These are phyloP conservation scores for Danaus plexippus DNA, from an alignment of 1,140 invertebrate species.

Conservation along the genomic window DNA sequence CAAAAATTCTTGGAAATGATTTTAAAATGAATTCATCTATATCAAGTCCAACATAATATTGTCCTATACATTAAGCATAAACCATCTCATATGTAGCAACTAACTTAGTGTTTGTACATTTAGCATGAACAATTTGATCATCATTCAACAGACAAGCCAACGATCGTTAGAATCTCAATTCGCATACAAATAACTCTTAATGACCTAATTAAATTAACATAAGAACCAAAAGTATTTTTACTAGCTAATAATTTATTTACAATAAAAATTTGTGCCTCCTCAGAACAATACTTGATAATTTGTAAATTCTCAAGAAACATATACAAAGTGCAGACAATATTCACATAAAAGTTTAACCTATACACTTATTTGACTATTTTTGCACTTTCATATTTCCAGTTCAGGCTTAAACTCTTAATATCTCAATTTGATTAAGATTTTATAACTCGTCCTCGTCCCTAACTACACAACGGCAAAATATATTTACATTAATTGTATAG, in stretches of 20 bases:
- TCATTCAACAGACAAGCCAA: conserved; percentile 18
- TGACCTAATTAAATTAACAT: conserved; percentile 42
- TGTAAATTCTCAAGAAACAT: conserved; percentile 46
- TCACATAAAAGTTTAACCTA: conserved; percentile 64
- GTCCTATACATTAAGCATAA: conserved; percentile 48
- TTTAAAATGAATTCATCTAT: no score
- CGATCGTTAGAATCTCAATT: conserved; percentile 31
- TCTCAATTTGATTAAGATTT: conserved; percentile 69
- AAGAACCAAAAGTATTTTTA: conserved; percentile 41
- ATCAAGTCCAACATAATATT: conserved; percentile 39
- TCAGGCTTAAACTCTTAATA: conserved; percentile 68
- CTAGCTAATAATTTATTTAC: conserved; percentile 65
- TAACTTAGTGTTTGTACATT: conserved; percentile 47
- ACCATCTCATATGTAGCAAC: conserved; percentile 34
- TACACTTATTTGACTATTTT: conserved; percentile 65
- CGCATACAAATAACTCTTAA: conserved; percentile 32
- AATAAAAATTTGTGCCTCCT: conserved; percentile 66
- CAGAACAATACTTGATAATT: conserved; percentile 51
- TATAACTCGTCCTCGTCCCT: conserved; percentile 58
- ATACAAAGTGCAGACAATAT: conserved; percentile 66
- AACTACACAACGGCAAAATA: conserved; percentile 42
- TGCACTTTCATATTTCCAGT: conserved; percentile 68
- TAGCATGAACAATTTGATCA: conserved; percentile 23
- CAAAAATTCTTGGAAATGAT: no score
- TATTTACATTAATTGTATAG: conserved; percentile 52